Base-by-base conservation (phyloP, 2,888 invertebrate species). In the Sthenelais limicola region DNA sequence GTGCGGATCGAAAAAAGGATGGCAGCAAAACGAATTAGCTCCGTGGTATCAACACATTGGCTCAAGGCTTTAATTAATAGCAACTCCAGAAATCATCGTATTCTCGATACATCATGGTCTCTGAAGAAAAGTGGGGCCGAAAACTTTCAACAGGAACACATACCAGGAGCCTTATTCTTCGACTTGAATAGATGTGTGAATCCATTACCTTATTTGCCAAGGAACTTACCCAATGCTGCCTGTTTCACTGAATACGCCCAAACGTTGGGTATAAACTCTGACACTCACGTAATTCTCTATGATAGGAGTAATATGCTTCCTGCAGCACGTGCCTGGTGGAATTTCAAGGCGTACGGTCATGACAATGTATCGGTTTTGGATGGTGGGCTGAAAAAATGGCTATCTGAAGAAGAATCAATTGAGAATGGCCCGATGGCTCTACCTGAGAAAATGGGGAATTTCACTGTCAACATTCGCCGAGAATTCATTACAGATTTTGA, bases 321-420 rank as follows among this genome's bases (percentile, higher is more conserved):
- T 30, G 28, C 74, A 2, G 52, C 74, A 12, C 38, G 74, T 5
- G 47, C 54, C 24, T 74, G 74, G 74, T 74, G 74, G 74, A 74
- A 51, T 21, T 30, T 74, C 18, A 48, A 66, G 52, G 70, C 70
- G 7, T 52, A 51, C 35, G 70, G 70, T 18, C 70, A 56, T 24
- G 38, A 38, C 7, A 4, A 33, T 35, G 70, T 70, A 18, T 70
- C 70, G 1, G 70, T 70, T 24, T 38, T 70, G 38, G 35, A 70
- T 18, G 70, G 70, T 24, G 70, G 70, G 18, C 30, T 70, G 24
- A 52, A 12, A 4, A 21, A 24, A 9, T 70, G 70, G 70, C 38
- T 54, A 30, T n/a, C 24, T 12, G 70, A 54, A 24, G 70, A 56
- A 28, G 24, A 35, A 26, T 26, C 49, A 12, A 15, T 62, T 35